A percentile compares a stretch with the other conserved stretches of the same genome.
Evolutionary conservation across 1,140 invertebrate species (phyloP).

Genomic region (Tetragnatha versicolor): DNA sequence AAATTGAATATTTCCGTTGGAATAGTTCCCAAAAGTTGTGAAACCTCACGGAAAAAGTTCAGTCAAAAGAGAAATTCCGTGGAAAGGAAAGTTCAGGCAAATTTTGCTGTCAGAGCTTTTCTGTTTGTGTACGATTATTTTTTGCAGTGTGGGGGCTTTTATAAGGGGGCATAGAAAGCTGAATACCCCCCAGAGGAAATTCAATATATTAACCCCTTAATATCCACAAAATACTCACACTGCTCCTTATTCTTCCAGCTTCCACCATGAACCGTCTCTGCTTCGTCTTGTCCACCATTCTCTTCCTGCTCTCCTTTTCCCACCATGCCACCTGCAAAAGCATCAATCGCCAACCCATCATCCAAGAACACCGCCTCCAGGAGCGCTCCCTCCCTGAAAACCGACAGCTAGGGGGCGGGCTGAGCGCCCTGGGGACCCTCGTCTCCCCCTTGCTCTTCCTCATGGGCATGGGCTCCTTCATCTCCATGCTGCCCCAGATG

Average conservation of each 20-base stretch:
- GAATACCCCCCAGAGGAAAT: not conserved
- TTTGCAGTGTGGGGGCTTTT: too few species aligned
- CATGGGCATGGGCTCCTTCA: conserved; percentile 41
- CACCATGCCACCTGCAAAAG: not conserved
- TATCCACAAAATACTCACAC: not conserved
- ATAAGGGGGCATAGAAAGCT: too few species aligned
- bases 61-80: too few species aligned
- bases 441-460: conserved; percentile 33
- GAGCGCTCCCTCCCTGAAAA: not conserved
- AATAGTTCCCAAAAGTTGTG: too few species aligned
- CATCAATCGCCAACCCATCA: not conserved
- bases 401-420: conserved; percentile 12
- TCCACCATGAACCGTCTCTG: not conserved
- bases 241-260: not conserved
- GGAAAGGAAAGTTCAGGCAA: too few species aligned
- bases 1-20: too few species aligned
- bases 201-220: not conserved
- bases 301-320: not conserved
- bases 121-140: too few species aligned
- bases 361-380: not conserved
- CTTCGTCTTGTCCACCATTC: not conserved
- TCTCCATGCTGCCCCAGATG: conserved; percentile 45
- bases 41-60: too few species aligned
- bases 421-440: conserved; percentile 32
- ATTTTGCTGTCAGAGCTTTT: too few species aligned